phyloP scores from a whole-genome alignment of 2,888 invertebrate species.

The Coenonympha arcania region DNA sequence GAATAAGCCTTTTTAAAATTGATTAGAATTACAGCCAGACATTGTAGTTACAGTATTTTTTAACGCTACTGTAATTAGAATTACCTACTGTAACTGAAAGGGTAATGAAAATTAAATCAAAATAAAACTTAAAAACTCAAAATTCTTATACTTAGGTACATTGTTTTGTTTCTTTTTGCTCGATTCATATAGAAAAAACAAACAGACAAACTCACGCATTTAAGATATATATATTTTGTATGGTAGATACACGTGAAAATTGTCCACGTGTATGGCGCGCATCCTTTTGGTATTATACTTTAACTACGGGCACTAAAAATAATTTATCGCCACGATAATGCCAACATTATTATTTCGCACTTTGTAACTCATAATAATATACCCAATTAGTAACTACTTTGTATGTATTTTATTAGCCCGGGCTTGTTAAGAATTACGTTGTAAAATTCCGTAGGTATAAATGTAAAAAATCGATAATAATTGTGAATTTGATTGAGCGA shows the following conservation, averaged over 20 bases:
- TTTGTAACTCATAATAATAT: neutral
- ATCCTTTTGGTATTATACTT: neutral
- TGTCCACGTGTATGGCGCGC: neutral
- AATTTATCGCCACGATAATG: neutral
- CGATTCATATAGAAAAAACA: too few relatives aligned
- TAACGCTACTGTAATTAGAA: too few relatives aligned
- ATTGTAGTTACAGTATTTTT: too few relatives aligned
- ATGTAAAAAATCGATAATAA: neutral
- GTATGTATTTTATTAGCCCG: neutral
- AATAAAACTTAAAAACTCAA: too few relatives aligned
- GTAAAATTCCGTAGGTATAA: neutral
- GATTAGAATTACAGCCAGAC: too few relatives aligned
- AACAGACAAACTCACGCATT: too few relatives aligned
- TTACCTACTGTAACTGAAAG: too few relatives aligned
- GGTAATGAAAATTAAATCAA: too few relatives aligned
- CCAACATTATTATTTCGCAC: neutral
- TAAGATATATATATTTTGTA: too few relatives aligned
- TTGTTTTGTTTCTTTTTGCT: too few relatives aligned
- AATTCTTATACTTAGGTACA: too few relatives aligned
- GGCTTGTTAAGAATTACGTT: neutral
- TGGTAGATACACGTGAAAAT: neutral
- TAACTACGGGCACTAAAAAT: neutral
- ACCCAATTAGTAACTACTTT: neutral
- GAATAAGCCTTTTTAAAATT: too few relatives aligned
- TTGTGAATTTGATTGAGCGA: neutral